These are phyloP conservation scores for Cepaea hortensis DNA, from an alignment of 2,888 invertebrate species.

Conservation along the genomic window DNA sequence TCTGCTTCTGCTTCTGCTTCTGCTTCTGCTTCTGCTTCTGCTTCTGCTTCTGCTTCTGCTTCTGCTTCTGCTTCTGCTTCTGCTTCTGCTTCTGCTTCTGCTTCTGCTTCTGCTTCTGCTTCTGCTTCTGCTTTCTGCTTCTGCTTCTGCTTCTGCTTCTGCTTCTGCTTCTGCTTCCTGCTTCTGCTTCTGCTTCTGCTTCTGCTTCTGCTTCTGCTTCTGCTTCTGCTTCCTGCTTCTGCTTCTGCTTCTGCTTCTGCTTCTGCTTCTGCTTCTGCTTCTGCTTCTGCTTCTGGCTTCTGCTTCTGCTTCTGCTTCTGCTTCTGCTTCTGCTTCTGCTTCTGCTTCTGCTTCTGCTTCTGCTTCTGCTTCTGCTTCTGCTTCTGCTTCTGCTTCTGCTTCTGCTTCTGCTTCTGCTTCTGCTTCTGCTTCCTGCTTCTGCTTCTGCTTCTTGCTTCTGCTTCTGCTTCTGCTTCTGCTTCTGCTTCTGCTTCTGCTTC, in stretches of 20 bases:
- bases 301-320: not conserved
- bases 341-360: not conserved
- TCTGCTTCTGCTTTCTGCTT: too few species aligned
- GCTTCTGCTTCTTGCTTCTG: too few species aligned
- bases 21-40: too few species aligned
- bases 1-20: too few species aligned
- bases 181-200: not conserved
- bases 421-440: too few species aligned
- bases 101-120: too few species aligned
- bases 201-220: conserved; percentile 8
- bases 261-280: conserved; percentile 17
- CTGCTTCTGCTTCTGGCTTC: too few species aligned
- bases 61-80: too few species aligned
- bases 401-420: not conserved
- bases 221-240: too few species aligned
- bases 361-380: conserved; percentile 15
- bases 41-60: too few species aligned
- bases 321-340: not conserved
- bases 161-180: not conserved
- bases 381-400: conserved; percentile 15
- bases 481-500: conserved; percentile 1
- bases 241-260: too few species aligned
- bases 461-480: conserved; percentile 11
- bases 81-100: too few species aligned
- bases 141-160: not conserved